Percentiles rank a stretch among this genome's conserved stretches.
phyloP scores from a whole-genome alignment of 2,113 vertebrate species.

The Burhinus bistriatus region DNA sequence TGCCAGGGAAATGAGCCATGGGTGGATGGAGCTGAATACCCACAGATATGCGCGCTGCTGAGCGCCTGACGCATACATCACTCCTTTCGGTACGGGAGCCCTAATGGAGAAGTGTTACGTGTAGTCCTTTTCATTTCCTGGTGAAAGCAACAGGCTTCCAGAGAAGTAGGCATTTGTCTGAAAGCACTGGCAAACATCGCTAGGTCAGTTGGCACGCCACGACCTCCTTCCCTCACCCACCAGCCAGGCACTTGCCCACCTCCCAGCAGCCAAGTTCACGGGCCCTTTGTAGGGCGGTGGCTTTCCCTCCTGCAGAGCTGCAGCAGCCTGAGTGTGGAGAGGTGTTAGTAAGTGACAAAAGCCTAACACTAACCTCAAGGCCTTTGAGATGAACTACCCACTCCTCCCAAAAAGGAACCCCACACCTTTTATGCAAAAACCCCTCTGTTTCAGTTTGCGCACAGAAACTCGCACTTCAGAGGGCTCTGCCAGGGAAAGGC shows the following conservation, averaged over 20 bases:
- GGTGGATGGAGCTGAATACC: too few relatives aligned
- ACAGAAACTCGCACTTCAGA: not conserved
- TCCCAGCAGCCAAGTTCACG: accelerated
- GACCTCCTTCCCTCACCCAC: accelerated
- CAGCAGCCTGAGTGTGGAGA: accelerated
- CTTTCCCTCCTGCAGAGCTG: not conserved
- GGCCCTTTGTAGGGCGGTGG: not conserved
- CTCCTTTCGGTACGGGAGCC: not conserved
- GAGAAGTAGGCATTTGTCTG: not conserved
- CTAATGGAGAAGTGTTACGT: accelerated
- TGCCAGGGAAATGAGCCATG: too few relatives aligned
- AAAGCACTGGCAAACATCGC: not conserved
- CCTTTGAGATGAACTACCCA: not conserved
- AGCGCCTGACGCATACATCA: accelerated
- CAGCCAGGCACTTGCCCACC: not conserved
- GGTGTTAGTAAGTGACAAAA: not conserved
- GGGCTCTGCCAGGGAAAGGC: not conserved
- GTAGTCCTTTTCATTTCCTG: not conserved
- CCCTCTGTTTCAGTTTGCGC: not conserved
- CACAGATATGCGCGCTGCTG: too few relatives aligned
- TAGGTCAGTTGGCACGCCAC: not conserved
- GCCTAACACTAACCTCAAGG: not conserved
- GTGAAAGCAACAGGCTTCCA: not conserved
- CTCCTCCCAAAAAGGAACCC: not conserved
- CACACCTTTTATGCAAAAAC: not conserved